phyloP scores from a whole-genome alignment of 2,888 invertebrate species.

The Hirtodrosophila cameraria region DNA sequence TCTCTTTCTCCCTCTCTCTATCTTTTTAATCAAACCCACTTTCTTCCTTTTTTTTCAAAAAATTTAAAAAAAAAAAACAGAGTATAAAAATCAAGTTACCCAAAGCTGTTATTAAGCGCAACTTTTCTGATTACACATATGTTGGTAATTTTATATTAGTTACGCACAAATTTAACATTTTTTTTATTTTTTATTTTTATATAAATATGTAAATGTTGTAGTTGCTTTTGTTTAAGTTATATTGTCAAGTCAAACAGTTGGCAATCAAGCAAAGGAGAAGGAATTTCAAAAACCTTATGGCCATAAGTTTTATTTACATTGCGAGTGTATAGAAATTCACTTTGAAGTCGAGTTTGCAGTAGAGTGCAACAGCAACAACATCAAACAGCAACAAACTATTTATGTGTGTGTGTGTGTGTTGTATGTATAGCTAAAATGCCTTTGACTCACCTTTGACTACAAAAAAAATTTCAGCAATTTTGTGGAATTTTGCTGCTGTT shows the following conservation, averaged over 20 bases:
- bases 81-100: too few species aligned
- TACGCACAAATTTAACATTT: too few species aligned
- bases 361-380: slow-evolving; percentile 33
- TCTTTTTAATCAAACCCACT: too few species aligned
- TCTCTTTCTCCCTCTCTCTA: too few species aligned
- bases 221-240: slow-evolving; percentile 15
- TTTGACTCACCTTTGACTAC: slow-evolving; percentile 67
- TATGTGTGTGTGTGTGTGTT: slow-evolving; percentile 11
- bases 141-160: too few species aligned
- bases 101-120: too few species aligned
- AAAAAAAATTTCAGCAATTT: slow-evolving; percentile 62
- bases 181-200: too few species aligned
- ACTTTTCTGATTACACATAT: too few species aligned
- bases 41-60: too few species aligned
- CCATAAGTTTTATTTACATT: slow-evolving; percentile 57
- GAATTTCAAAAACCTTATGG: slow-evolving; percentile 30
- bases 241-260: slow-evolving; percentile 34
- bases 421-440: slow-evolving; percentile 56
- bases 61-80: too few species aligned
- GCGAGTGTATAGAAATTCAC: slow-evolving; percentile 39
- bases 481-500: slow-evolving; percentile 46
- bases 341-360: slow-evolving; percentile 39
- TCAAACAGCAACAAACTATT: slow-evolving; percentile 13
- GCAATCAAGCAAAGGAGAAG: slow-evolving; percentile 48
- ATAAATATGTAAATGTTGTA: slow-evolving; percentile 12